phyloP scores from a whole-genome alignment of 2,113 vertebrate species.

The Dromaius novaehollandiae region DNA sequence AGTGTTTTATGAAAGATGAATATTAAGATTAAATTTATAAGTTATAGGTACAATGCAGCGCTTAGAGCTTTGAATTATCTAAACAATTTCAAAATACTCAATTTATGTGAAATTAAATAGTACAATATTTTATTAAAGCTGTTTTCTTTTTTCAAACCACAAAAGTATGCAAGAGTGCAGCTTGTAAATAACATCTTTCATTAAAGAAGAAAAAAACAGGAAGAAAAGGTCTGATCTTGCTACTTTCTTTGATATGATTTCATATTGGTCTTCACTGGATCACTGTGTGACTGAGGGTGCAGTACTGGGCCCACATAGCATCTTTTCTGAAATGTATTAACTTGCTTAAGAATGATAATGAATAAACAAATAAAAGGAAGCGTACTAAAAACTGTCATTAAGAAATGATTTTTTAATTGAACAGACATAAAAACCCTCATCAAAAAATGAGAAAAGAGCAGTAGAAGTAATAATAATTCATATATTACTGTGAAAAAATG shows the following conservation, averaged over 20 bases:
- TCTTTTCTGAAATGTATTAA: not conserved
- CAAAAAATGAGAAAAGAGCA: not conserved
- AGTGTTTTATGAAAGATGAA: not conserved
- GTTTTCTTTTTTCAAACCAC: not conserved
- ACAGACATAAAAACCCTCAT: not conserved
- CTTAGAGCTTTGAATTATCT: conserved; percentile 5
- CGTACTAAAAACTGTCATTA: not conserved
- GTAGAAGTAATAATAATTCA: not conserved
- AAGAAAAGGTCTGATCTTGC: not conserved
- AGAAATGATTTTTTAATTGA: not conserved
- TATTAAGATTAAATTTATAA: not conserved
- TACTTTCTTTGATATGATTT: not conserved
- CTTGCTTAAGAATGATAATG: not conserved
- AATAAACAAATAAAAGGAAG: not conserved
- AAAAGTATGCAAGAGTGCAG: not conserved
- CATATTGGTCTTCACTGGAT: not conserved
- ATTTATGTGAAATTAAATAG: not conserved
- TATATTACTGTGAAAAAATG: not conserved
- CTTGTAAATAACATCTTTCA: not conserved
- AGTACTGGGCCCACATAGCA: not conserved
- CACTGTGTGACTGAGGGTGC: not conserved
- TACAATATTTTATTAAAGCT: not conserved
- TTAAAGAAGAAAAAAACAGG: not conserved
- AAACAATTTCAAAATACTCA: not conserved
- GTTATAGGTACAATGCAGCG: not conserved